Percentiles rank a stretch among this genome's conserved stretches.
Conservation (phyloP, 2,113 vertebrate genomes). For the Phrynocephalus versicolor region DNA sequence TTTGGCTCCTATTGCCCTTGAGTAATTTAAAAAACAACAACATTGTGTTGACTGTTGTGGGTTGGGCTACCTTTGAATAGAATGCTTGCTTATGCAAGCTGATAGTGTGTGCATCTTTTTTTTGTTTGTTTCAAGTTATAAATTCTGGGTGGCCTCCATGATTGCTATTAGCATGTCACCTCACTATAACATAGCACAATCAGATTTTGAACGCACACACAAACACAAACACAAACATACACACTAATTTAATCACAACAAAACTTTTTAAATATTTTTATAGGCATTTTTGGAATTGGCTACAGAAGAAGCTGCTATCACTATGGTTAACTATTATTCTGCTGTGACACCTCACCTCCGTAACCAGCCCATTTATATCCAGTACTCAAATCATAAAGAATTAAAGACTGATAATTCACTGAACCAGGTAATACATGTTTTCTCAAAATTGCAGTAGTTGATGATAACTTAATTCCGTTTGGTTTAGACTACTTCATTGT, state of each 20-base stretch:
- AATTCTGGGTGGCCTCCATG: neutral
- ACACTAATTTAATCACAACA: constrained; percentile 19
- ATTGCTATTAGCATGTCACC: neutral
- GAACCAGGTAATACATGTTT: constrained; percentile 83
- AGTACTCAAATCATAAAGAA: constrained; percentile 98
- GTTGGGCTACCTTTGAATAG: too few relatives aligned
- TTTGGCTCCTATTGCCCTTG: neutral
- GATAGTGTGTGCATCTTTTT: neutral
- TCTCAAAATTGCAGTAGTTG: neutral
- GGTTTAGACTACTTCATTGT: neutral
- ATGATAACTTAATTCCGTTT: neutral
- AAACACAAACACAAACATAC: too few relatives aligned
- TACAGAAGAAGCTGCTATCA: constrained; percentile 94
- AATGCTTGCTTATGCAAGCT: neutral
- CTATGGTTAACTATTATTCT: constrained; percentile 97
- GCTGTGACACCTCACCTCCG: constrained; percentile 93
- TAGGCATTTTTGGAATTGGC: constrained; percentile 97
- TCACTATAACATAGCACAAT: neutral
- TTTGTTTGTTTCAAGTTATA: neutral
- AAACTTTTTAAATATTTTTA: constrained; percentile 39
- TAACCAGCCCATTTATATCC: constrained; percentile 93
- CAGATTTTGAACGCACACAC: neutral
- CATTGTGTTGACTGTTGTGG: neutral
- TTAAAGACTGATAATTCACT: constrained; percentile 95
- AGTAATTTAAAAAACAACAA: neutral